Evolutionary conservation across 1,140 invertebrate genomes (phyloP).

Genomic region (Cotesia glomerata): DNA sequence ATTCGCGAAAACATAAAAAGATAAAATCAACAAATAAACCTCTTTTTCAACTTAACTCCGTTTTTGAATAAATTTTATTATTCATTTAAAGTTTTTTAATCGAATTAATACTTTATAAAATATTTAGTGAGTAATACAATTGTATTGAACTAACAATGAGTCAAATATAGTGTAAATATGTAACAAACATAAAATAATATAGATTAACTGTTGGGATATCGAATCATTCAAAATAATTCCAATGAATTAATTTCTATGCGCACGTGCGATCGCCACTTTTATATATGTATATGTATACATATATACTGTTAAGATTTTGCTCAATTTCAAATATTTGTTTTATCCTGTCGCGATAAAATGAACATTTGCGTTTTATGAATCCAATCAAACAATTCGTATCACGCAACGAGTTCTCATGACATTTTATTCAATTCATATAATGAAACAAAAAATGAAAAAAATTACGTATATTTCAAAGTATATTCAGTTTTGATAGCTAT

Average conservation of each 20-base stretch:
- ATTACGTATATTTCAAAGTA: background rate
- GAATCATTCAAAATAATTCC: slow-evolving; percentile 18
- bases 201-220: slow-evolving; percentile 11
- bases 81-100: too few relatives aligned
- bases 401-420: slow-evolving; percentile 16
- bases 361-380: background rate
- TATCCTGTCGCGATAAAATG: slow-evolving; percentile 7
- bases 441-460: background rate
- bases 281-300: too few relatives aligned
- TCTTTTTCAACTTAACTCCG: too few relatives aligned
- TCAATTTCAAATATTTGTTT: slow-evolving; percentile 21
- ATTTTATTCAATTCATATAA: slow-evolving; percentile 19
- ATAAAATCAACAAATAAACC: too few relatives aligned
- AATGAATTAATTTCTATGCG: slow-evolving; percentile 6
- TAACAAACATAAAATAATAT: background rate
- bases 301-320: slow-evolving; percentile 3
- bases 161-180: background rate
- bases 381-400: background rate
- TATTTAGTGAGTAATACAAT: too few relatives aligned
- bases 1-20: background rate
- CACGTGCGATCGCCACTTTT: slow-evolving; percentile 1
- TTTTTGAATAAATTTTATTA: too few relatives aligned
- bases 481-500: too few relatives aligned
- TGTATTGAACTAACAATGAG: too few relatives aligned
- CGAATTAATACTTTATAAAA: too few relatives aligned